Evolutionary conservation across 2,113 vertebrate genomes (phyloP), one percentile per base, ranked within the genome.

Genomic region (Macrotus californicus): DNA sequence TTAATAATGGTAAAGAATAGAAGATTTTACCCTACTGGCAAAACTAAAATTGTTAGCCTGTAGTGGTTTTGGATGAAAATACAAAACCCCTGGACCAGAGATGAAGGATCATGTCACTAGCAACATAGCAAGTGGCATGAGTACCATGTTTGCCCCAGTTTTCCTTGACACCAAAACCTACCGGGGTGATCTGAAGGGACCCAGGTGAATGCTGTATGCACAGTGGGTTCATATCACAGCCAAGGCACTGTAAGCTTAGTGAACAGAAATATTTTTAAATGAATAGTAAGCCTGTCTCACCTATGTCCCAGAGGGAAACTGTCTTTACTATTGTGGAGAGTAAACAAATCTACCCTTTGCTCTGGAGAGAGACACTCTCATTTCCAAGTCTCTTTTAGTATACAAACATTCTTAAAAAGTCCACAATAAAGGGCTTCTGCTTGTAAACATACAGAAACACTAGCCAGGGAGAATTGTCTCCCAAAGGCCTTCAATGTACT

Each of bases 371-470:
- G 12, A 85, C 15, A 26, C 14, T 50, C 14, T 34, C 54, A 69
- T 67, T 97, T 87, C 31, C 34, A 82, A 64, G 4, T 26, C 3
- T 93, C 39, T 12, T 12, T 46, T 80, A 43, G 34, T 81, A 66
- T 22, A n/a, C 24, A 83, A 66, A 86, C 13, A 83, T 39, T 73
- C 52, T 86, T 83, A 21, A 46, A 91, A 89, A 93, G 29, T 56
- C 22, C 14, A 69, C 26, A 75, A 87, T 16, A 92, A 87, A 87
- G 46, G 22, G 16, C 6, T 73, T 89, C n/a, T 87, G 46, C 69
- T 94, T 83, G 18, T 84, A 92, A 87, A 94, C 48, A 66, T 90
- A 15, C 79, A 59, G 41, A 95, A 89, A 89, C 5, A 8, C 50
- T 69, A 34, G 69, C 26, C 10, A 5, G 70, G 59, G 50, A 84